phyloP scores from a whole-genome alignment of 2,797 vertebrate species.

The Botia almorhae region DNA sequence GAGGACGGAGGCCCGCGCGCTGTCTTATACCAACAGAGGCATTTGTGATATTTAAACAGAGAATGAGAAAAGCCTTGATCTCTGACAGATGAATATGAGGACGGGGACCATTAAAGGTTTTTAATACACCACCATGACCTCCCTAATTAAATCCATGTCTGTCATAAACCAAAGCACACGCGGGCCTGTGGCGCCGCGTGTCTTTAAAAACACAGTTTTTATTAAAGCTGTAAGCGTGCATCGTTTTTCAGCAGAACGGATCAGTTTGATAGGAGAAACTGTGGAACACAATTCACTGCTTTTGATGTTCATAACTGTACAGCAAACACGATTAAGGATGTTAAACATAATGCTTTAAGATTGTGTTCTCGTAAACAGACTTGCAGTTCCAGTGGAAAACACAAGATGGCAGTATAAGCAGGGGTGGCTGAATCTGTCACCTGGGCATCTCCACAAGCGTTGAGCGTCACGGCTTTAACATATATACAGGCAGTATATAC shows the following conservation, averaged over 20 bases:
- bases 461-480: neutral
- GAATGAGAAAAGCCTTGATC: conserved; percentile 56
- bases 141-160: conserved; percentile 46
- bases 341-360: neutral
- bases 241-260: neutral
- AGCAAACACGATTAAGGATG: neutral
- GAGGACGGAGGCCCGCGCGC: conserved; percentile 38
- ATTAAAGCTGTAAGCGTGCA: neutral
- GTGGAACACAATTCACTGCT: neutral
- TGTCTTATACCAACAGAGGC: conserved; percentile 46
- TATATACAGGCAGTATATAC: neutral
- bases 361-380: neutral
- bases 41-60: conserved; percentile 62
- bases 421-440: neutral
- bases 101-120: conserved; percentile 38
- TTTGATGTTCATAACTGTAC: neutral
- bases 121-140: conserved; percentile 44
- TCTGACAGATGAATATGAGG: conserved; percentile 58
- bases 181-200: neutral
- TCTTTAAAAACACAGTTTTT: neutral
- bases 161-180: conserved; percentile 15
- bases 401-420: conserved; percentile 61
- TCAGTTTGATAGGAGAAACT: neutral
- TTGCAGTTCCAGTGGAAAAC: conserved; percentile 6
- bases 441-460: neutral